These are phyloP conservation scores for Heliothis virescens DNA, from an alignment of 1,140 invertebrate species.

Conservation along the genomic window DNA sequence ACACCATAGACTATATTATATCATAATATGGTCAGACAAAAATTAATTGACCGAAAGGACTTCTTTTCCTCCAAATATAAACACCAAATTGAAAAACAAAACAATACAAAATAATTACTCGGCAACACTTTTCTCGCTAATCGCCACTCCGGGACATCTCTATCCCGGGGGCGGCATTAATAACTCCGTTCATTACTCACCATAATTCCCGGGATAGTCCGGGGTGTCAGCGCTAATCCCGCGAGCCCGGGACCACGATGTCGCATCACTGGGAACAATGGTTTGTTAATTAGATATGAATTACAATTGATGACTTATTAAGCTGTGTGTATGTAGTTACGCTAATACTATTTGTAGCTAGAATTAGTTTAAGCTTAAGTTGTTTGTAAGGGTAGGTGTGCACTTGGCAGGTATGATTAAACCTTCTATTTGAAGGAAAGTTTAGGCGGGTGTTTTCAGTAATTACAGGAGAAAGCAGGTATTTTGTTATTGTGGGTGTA, in stretches of 20 bases:
- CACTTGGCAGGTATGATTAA: too few relatives aligned
- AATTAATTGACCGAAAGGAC: too few relatives aligned
- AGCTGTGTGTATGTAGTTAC: background rate
- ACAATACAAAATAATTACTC: constrained; percentile 11
- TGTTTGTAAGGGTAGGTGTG: too few relatives aligned
- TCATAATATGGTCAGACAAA: too few relatives aligned
- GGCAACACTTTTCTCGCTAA: constrained; percentile 35
- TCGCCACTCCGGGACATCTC: constrained; percentile 28
- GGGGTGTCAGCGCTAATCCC: constrained; percentile 43
- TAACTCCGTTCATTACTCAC: constrained; percentile 48
- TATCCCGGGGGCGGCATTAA: constrained; percentile 37
- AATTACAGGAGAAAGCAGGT: too few relatives aligned
- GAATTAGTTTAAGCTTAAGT: background rate
- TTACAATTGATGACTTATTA: constrained; percentile 39
- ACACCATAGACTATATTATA: too few relatives aligned
- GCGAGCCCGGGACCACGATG: constrained; percentile 34
- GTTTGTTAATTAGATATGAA: constrained; percentile 39
- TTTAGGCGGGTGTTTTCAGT: too few relatives aligned
- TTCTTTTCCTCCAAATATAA: too few relatives aligned
- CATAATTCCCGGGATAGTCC: constrained; percentile 46
- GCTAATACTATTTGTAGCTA: background rate
- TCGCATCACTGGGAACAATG: constrained; percentile 47
- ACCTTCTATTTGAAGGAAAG: too few relatives aligned
- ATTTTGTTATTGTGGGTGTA: too few relatives aligned
- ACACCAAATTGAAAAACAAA: background rate